A percentile compares a stretch with the other conserved stretches of the same genome.
phyloP scores from a whole-genome alignment of 2,888 invertebrate species.

The Hypercompe scribonia region DNA sequence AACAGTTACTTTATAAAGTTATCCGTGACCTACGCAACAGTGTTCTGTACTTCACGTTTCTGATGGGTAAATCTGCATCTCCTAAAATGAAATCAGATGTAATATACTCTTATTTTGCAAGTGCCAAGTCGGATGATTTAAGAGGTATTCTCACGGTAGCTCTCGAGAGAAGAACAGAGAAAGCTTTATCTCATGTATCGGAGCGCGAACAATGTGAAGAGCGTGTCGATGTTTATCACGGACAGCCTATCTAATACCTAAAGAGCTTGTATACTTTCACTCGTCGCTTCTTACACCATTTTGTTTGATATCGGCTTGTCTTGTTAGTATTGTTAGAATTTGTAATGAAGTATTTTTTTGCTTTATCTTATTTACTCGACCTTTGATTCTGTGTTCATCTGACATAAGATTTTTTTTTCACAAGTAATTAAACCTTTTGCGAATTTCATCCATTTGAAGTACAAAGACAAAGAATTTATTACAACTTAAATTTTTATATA shows the following conservation, averaged over 20 bases:
- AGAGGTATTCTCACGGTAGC: constrained; percentile 82
- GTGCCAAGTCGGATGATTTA: constrained; percentile 68
- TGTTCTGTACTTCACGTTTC: constrained; percentile 31
- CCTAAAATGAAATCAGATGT: constrained; percentile 50
- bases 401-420: background rate
- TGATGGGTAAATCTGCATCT: constrained; percentile 31
- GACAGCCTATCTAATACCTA: constrained; percentile 71
- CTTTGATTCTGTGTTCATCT: background rate
- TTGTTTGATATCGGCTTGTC: constrained; percentile 66
- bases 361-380: background rate
- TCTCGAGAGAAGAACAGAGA: constrained; percentile 74
- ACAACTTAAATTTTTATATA: background rate
- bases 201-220: constrained; percentile 82
- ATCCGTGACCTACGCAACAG: constrained; percentile 28
- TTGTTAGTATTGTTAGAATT: constrained; percentile 22
- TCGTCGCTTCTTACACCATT: constrained; percentile 65
- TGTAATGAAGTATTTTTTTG: background rate
- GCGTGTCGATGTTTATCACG: constrained; percentile 81
- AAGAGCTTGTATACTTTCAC: constrained; percentile 80
- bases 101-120: constrained; percentile 71
- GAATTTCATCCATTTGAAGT: background rate
- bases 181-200: constrained; percentile 83
- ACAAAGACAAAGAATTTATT: background rate
- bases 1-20: background rate
- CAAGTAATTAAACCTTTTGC: background rate